phyloP scores from a whole-genome alignment of 2,113 vertebrate species.

The Melierax canorus region DNA sequence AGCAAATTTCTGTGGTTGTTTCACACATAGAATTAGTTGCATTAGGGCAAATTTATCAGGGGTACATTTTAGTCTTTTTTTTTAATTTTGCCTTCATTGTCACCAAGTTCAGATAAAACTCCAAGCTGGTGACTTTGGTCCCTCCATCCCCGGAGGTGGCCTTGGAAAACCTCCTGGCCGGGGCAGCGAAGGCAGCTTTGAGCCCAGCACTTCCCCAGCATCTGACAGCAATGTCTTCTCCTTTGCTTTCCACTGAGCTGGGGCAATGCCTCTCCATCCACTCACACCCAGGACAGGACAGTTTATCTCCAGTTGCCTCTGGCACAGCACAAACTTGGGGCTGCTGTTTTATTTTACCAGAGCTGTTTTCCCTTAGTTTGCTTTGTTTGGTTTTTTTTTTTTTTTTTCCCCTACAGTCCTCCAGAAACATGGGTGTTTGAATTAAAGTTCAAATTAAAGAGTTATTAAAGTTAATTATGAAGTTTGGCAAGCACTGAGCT shows the following conservation, averaged over 20 bases:
- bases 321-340: neutral
- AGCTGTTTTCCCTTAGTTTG: neutral
- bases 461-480: constrained; percentile 39
- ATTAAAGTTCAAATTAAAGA: constrained; percentile 35
- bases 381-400: neutral
- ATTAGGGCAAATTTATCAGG: neutral
- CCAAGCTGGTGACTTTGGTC: neutral
- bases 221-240: neutral
- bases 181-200: neutral
- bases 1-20: neutral
- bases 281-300: too few species aligned
- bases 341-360: neutral
- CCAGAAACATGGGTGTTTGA: neutral
- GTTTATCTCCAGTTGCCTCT: neutral
- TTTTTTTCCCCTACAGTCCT: rapidly evolving
- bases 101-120: neutral
- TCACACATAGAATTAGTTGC: neutral
- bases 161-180: neutral
- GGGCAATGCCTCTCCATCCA: neutral
- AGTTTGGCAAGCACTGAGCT: constrained; percentile 12
- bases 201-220: rapidly evolving
- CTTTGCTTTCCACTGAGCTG: neutral
- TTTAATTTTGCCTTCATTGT: neutral
- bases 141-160: neutral
- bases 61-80: neutral